Conservation (phyloP, 2,113 vertebrate species). For the Dendropsophus ebraccatus region DNA sequence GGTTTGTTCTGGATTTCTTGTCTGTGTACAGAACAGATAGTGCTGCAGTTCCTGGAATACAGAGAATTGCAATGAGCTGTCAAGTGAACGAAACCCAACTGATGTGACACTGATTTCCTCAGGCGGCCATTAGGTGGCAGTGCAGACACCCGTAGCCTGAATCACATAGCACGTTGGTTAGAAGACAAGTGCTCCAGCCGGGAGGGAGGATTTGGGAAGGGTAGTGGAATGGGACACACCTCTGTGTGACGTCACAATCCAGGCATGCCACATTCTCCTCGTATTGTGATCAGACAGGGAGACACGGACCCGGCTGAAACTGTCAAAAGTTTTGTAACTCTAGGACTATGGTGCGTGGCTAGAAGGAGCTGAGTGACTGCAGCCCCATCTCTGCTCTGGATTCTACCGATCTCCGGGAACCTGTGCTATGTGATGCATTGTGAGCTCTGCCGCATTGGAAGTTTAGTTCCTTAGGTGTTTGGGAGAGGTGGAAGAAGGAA, state of each 20-base stretch:
- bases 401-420: background rate
- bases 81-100: background rate
- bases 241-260: slow-evolving; percentile 50
- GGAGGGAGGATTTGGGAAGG: slow-evolving; percentile 41
- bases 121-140: slow-evolving; percentile 18
- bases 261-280: slow-evolving; percentile 47
- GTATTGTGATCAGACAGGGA: slow-evolving; percentile 41
- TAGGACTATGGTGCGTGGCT: slow-evolving; percentile 23
- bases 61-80: background rate
- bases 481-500: background rate
- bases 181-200: background rate
- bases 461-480: no score
- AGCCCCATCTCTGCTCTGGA: background rate
- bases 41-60: background rate
- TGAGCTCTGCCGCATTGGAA: no score
- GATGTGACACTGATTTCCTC: background rate
- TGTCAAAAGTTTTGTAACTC: slow-evolving; percentile 56
- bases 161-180: background rate
- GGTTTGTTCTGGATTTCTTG: background rate
- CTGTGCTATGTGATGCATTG: background rate
- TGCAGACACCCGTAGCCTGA: background rate
- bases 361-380: background rate
- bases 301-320: slow-evolving; percentile 40
- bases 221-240: slow-evolving; percentile 56
- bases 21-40: background rate